A percentile compares a stretch with the other conserved stretches of the same genome.
Evolutionary conservation across 2,888 invertebrate species (phyloP).

Genomic region (Glyphotaelius pellucidus): DNA sequence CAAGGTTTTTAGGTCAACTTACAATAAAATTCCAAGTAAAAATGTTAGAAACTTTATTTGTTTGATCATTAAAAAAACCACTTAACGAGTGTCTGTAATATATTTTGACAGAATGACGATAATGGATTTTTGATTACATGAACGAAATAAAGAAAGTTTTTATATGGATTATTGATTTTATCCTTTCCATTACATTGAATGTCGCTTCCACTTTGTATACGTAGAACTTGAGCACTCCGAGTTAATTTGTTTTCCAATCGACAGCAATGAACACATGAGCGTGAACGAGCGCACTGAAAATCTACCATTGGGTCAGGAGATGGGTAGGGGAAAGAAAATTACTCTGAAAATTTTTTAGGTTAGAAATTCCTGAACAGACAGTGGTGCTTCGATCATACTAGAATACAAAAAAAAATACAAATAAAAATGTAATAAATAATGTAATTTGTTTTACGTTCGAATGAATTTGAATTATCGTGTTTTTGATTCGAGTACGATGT

Average conservation of each 20-base stretch:
- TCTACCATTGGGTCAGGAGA: background rate
- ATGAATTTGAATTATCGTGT: background rate
- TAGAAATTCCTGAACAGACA: background rate
- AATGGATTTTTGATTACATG: background rate
- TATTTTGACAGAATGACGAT: background rate
- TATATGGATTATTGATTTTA: background rate
- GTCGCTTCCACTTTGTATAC: background rate
- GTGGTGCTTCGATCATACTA: background rate
- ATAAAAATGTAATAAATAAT: background rate
- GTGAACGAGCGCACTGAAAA: background rate
- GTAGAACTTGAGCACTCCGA: background rate
- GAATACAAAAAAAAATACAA: background rate
- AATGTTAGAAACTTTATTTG: background rate
- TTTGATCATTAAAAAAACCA: background rate
- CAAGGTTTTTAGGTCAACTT: background rate
- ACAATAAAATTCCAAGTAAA: background rate
- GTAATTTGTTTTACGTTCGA: background rate
- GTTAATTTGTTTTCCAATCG: background rate
- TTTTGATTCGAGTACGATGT: conserved; percentile 22
- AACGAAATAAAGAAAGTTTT: background rate
- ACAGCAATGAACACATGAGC: background rate
- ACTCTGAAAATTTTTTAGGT: background rate
- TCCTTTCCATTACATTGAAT: background rate
- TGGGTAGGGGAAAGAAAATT: background rate
- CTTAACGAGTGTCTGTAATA: background rate